These are phyloP conservation scores for Pristionchus pacificus DNA, from an alignment of 1,140 invertebrate genomes.

Conservation along the genomic window DNA sequence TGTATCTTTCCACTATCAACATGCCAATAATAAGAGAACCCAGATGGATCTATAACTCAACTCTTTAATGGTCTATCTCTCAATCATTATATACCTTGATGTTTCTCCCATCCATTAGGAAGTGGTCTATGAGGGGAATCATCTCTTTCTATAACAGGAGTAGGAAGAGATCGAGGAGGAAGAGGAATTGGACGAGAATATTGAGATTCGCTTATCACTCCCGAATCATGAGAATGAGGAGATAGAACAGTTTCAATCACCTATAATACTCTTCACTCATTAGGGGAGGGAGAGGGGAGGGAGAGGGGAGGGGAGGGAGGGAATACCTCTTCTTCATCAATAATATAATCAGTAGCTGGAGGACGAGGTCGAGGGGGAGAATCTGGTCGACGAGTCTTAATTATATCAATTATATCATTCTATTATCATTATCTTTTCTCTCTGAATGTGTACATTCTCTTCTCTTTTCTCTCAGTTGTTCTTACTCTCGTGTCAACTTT, in stretches of 20 bases:
- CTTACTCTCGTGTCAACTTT: neutral
- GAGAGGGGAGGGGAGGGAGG: too few species aligned
- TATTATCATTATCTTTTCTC: too few species aligned
- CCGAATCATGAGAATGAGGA: conserved; percentile 52
- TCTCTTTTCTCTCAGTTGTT: conserved; percentile 29
- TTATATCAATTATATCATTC: too few species aligned
- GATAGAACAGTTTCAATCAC: conserved; percentile 42
- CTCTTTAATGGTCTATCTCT: neutral
- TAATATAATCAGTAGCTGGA: conserved; percentile 41
- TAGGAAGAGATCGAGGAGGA: conserved; percentile 20
- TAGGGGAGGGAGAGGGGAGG: too few species aligned
- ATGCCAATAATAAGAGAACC: conserved; percentile 85
- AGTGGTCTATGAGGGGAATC: conserved; percentile 24
- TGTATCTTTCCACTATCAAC: conserved; percentile 95
- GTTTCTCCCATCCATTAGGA: conserved; percentile 46
- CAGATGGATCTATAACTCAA: conserved; percentile 49
- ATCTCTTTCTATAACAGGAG: conserved; percentile 36
- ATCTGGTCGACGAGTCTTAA: too few species aligned
- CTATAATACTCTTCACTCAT: conserved; percentile 15
- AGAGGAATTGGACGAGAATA: conserved; percentile 43
- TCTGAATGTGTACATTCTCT: conserved; percentile 32
- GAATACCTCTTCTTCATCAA: conserved; percentile 45
- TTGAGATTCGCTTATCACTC: conserved; percentile 51
- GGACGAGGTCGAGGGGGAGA: too few species aligned
- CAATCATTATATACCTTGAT: conserved; percentile 39